Base-by-base conservation (phyloP, 1,140 invertebrate genomes). In the Euborellia annulipes region DNA sequence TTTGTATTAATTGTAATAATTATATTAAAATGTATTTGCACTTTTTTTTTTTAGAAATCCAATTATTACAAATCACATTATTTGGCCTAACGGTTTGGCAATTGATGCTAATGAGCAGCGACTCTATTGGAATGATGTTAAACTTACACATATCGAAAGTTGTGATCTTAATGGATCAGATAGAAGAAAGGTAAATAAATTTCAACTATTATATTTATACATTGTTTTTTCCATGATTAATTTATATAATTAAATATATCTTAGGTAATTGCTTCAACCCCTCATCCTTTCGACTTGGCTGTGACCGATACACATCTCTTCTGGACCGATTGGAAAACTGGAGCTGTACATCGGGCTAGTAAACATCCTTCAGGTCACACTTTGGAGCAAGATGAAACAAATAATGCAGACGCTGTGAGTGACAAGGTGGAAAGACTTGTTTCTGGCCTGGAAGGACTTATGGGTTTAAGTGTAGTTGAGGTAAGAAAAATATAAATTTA, bases 41-140 rank as follows among this genome's bases (percentile, higher is more conserved):
- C n/a, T n/a, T n/a, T n/a, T n/a, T n/a, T n/a, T n/a, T 41, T 9
- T 39, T 20, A 18, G 14, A 39, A 39, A 59, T 59, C 39, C 78
- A 1, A 69, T 88, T 22, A 72, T 88, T 1, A 73, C 72, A 0
- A 73, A 75, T 21, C 78, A 82, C 47, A 66, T 93, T 3, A 77
- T 72, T 49, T 90, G 86, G 85, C 89, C 90, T 0, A 92, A 93
- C 58, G 88, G 87, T 2, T 62, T 96, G 11, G 78, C 89, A 0
- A 73, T 96, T 22, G 89, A 95, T 60, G 65, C 76, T 45, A 68
- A 71, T n/a, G 66, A 71, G 41, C 71, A 76, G 37, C 69, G 75
- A 27, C 64, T 88, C 2, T 87, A 84, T 55, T 87, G 83, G 84
- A 83, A 78, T 38, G 83, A 86, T 57, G 81, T 77, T 2, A 77